phyloP scores from a whole-genome alignment of 2,797 vertebrate species.

The Centroberyx gerrardi region DNA sequence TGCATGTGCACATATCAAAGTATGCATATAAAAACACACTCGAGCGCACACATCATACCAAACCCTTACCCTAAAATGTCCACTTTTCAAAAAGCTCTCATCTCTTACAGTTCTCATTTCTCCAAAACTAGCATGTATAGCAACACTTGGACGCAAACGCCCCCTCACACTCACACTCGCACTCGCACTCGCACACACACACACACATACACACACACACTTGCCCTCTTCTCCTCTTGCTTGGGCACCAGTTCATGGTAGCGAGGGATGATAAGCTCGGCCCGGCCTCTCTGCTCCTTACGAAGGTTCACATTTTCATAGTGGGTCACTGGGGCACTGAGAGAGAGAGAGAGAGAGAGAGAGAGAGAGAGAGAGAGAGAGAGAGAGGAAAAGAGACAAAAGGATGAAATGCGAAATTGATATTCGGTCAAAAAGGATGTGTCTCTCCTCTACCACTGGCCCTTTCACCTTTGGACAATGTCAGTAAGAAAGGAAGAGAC shows the following conservation, averaged over 20 bases:
- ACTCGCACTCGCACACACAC: slow-evolving; percentile 41
- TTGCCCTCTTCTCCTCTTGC: slow-evolving; percentile 81
- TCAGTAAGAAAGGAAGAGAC: neutral
- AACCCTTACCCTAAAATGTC: no score
- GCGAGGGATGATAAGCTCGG: slow-evolving; percentile 81
- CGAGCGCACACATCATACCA: no score
- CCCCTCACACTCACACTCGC: slow-evolving; percentile 26
- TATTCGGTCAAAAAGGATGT: neutral
- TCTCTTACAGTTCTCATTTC: slow-evolving; percentile 4
- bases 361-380: slow-evolving; percentile 14
- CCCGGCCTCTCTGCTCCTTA: slow-evolving; percentile 77
- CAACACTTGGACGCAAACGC: slow-evolving; percentile 16
- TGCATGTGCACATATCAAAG: neutral
- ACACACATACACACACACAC: slow-evolving; percentile 28
- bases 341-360: slow-evolving; percentile 25
- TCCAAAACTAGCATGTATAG: neutral
- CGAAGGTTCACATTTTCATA: slow-evolving; percentile 89
- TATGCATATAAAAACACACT: neutral
- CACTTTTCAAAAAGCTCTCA: no score
- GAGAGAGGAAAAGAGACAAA: neutral
- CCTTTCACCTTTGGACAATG: neutral
- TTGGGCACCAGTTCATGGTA: slow-evolving; percentile 83
- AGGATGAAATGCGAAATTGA: neutral
- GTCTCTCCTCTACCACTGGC: neutral
- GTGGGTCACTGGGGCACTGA: slow-evolving; percentile 75